Evolutionary conservation across 1,140 invertebrate species (phyloP), one percentile per base, ranked within the genome.

Genomic region (Dendrolimus punctatus): DNA sequence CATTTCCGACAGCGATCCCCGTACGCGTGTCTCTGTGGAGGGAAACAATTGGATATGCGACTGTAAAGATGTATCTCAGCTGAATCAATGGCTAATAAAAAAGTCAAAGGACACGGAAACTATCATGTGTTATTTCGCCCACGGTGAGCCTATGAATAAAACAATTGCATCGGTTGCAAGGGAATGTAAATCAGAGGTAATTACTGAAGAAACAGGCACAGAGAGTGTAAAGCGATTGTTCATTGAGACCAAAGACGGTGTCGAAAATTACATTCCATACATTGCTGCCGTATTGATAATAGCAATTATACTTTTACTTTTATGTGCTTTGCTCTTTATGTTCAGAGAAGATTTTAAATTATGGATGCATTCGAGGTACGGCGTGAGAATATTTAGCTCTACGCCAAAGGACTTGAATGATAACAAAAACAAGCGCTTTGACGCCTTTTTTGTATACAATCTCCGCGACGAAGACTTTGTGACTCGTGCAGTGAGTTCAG

Each of bases 331-430:
- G 8, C 91, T 93, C 46, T 95, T 96, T 60, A 91, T 96, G 71
- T 95, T 96, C 73, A 89, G 95, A 49, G 94, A 96, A 77, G 91
- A 95, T 51, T 92, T 97, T 51, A 91, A 95, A 58, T 91, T 97
- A 53, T 97, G 95, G 95, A 89, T 96, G 55, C 96, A 96, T 76
- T 94, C 95, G 40, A 92, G 92, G 61, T 97, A 96, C 80, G 95
- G 95, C 2, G 89, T 96, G n/a, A 89, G 95, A 51, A 90, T 97
- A 45, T 95, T 92, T 67, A 87, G 74, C 87, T 95, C 55, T 90
- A 92, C 66, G 69, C 89, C 88, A 71, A 89, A 87, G 59, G 81
- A 85, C 40, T 87, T 87, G 72, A 76, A 90, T 67, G 64, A 85
- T 37, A 85, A 87, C 53, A 88, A 87, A 69, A 86, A 85, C 58